Conservation (phyloP, 1,140 invertebrate species). For the Paraescarpia echinospica region DNA sequence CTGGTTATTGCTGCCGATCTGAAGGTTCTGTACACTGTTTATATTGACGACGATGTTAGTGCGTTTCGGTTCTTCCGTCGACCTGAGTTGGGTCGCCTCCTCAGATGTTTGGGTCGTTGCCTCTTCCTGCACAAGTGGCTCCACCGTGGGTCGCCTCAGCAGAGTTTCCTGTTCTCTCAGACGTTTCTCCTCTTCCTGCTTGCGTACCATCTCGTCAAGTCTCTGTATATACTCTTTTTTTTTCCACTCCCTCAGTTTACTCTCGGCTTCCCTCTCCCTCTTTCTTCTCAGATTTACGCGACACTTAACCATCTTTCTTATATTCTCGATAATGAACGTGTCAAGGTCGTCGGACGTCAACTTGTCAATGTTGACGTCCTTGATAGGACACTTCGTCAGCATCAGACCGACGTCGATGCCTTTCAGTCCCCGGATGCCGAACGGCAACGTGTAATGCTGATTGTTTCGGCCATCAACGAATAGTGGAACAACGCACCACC, state of each 20-base stretch:
- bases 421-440: neutral
- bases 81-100: too few species aligned
- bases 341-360: neutral
- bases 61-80: neutral
- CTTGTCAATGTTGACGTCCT: neutral
- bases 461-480: neutral
- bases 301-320: neutral
- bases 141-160: neutral
- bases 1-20: neutral
- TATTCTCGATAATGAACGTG: neutral
- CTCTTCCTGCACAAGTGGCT: neutral
- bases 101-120: too few species aligned
- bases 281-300: neutral
- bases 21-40: neutral
- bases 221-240: neutral
- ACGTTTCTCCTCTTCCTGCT: neutral
- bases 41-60: neutral
- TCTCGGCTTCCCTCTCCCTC: neutral
- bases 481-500: constrained; percentile 22
- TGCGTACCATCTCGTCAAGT: neutral
- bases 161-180: neutral
- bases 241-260: neutral
- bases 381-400: neutral
- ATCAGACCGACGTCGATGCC: neutral
- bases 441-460: neutral